phyloP scores from a whole-genome alignment of 2,113 vertebrate genomes.

The Peromyscus leucopus region DNA sequence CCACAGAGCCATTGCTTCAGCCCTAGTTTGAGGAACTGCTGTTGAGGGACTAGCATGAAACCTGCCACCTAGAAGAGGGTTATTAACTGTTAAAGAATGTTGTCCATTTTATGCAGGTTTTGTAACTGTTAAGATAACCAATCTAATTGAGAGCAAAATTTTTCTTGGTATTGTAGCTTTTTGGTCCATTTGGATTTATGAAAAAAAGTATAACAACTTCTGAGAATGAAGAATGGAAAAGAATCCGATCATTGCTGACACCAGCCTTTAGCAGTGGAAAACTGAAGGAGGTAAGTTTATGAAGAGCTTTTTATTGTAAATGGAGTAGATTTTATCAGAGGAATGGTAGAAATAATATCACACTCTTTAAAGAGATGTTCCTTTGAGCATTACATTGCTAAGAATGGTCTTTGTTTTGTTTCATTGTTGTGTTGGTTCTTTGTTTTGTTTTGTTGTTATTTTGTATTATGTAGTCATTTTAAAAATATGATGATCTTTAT shows the following conservation, averaged over 20 bases:
- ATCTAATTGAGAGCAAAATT: not conserved
- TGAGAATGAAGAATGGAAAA: conserved; percentile 61
- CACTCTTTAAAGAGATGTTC: not conserved
- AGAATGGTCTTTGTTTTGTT: not conserved
- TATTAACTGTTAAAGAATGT: too few species aligned
- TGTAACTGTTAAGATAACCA: too few species aligned
- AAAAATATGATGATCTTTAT: not conserved
- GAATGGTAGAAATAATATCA: not conserved
- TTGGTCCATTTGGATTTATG: not conserved
- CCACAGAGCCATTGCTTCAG: too few species aligned
- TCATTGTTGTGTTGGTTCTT: too few species aligned
- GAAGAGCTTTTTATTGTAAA: not conserved
- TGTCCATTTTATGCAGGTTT: too few species aligned
- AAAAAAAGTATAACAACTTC: conserved; percentile 47
- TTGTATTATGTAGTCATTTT: not conserved
- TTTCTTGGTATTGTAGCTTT: not conserved
- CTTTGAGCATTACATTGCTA: not conserved
- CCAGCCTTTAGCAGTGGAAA: conserved; percentile 81
- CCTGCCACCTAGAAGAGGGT: too few species aligned
- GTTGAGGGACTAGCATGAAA: too few species aligned
- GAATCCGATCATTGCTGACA: too few species aligned
- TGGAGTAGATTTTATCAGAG: not conserved
- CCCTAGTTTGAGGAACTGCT: too few species aligned
- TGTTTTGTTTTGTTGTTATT: not conserved
- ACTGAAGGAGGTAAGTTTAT: conserved; percentile 89